Base-by-base conservation (phyloP, 2,113 vertebrate genomes). In the Heteronetta atricapilla region DNA sequence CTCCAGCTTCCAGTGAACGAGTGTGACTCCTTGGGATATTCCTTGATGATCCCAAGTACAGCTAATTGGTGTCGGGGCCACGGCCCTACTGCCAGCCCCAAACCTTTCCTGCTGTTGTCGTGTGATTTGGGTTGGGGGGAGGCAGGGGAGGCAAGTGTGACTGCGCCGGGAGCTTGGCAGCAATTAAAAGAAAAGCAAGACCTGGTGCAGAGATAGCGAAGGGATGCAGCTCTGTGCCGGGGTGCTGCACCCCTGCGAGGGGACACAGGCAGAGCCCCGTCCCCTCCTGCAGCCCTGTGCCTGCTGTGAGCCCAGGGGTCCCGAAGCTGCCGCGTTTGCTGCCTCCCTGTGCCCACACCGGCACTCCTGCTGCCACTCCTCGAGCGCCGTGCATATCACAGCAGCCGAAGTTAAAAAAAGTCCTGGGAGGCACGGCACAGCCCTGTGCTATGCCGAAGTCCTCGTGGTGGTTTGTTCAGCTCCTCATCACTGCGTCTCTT, bases 321-420 rank as follows among this genome's bases (percentile, higher is more conserved):
- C 81, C 22, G 0, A 48, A 79, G 28, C 10, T 1, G 0, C 40
- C 0, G 0, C 0, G 4, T 22, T 1, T 5, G 40, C 79, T n/a
- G 44, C 52, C 15, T 23, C 72, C 56, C 59, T 3, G 1, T 1
- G 4, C 70, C 46, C 46, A 36, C 29, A 8, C 48, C 3, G 14
- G 31, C 36, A 5, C 62, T 36, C 33, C 44, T 40, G 9, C 56
- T 19, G 31, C 23, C 5, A 7, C 22, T 55, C 31, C 50, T 21
- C 44, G 6, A 64, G 62, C 17, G 38, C 62, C 17, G 12, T 19
- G 26, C 36, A 13, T 28, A 20, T 29, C 52, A 20, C 40, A 22
- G 36, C 38, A 56, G 52, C 38, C 21, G 8, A 70, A 90, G 28
- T 16, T 0, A 7, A 34, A 22, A 52, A 82, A 22, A 6, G 18